These are phyloP conservation scores for Psilanteris sp. DNA, from an alignment of 1,140 invertebrate species.

Conservation along the genomic window DNA sequence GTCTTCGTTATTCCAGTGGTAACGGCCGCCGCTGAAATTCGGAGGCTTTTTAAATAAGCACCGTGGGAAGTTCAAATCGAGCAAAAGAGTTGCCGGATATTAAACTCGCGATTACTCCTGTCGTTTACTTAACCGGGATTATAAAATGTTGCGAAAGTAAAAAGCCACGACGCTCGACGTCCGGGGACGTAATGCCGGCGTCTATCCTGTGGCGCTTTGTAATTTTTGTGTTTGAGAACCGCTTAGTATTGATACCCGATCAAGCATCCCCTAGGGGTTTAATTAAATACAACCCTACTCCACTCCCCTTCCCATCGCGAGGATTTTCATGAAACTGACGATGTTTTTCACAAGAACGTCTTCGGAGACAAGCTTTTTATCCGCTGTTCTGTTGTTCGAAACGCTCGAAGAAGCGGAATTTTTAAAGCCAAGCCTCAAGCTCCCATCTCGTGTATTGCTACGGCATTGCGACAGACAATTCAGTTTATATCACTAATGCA, in stretches of 20 bases:
- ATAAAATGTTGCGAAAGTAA: no score
- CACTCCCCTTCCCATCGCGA: slow-evolving; percentile 29
- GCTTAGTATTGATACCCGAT: slow-evolving; percentile 78
- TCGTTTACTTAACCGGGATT: no score
- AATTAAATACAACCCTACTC: slow-evolving; percentile 78
- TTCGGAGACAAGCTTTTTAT: slow-evolving; percentile 63
- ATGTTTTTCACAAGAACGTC: slow-evolving; percentile 73
- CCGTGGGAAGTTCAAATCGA: no score
- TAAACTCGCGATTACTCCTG: no score
- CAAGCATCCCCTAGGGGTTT: slow-evolving; percentile 76
- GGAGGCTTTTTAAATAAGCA: no score
- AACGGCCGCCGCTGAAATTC: no score
- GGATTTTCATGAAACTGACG: slow-evolving; percentile 67
- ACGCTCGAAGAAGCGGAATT: slow-evolving; percentile 29
- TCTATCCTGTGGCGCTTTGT: no score
- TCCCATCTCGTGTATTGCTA: slow-evolving; percentile 37
- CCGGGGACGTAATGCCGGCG: no score
- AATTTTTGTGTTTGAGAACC: slow-evolving; percentile 69
- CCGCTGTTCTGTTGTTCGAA: slow-evolving; percentile 38
- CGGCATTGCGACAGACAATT: slow-evolving; percentile 61
- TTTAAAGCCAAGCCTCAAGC: slow-evolving; percentile 34
- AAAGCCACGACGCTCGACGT: no score
- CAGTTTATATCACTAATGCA: slow-evolving; percentile 22
- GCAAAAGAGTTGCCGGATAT: no score
- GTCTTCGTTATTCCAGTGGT: no score